Evolutionary conservation across 2,888 invertebrate genomes (phyloP).

Genomic region (Macaria liturata): DNA sequence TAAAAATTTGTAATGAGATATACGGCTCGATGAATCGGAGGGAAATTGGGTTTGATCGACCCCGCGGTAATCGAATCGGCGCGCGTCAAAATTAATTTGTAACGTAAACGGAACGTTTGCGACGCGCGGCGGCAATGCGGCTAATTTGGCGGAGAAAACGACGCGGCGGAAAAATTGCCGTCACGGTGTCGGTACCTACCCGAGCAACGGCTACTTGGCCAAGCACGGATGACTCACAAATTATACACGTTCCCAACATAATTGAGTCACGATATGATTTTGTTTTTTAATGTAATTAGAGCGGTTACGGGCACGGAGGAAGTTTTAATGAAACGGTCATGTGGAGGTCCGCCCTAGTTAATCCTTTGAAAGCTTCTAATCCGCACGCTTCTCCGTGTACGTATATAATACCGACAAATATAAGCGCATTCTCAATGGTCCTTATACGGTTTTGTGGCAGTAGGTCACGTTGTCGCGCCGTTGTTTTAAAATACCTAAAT

Average conservation of each 20-base stretch:
- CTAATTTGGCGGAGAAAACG: constrained; percentile 24
- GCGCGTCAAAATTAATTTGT: constrained; percentile 51
- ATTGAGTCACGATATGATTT: constrained; percentile 56
- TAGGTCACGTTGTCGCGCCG: constrained; percentile 22
- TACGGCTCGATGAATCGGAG: constrained; percentile 43
- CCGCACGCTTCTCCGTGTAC: constrained; percentile 52
- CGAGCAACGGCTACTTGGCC: constrained; percentile 9
- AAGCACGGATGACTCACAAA: constrained; percentile 33
- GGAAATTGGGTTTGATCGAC: constrained; percentile 54
- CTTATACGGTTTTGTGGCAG: constrained; percentile 37
- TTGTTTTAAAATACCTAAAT: constrained; percentile 25
- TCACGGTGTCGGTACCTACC: constrained; percentile 3
- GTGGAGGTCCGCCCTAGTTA: constrained; percentile 58
- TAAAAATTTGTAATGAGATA: constrained; percentile 52
- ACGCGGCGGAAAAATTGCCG: constrained; percentile 18
- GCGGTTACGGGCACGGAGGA: constrained; percentile 41
- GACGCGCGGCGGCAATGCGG: constrained; percentile 20
- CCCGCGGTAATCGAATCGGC: constrained; percentile 49
- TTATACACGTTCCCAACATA: constrained; percentile 36
- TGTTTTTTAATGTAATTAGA: constrained; percentile 58
- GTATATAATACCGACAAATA: constrained; percentile 34
- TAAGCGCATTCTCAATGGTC: constrained; percentile 41
- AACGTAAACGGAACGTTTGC: constrained; percentile 34
- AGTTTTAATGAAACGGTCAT: constrained; percentile 68
- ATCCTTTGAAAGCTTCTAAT: constrained; percentile 71